Evolutionary conservation across 2,888 invertebrate genomes (phyloP).

Genomic region (Sphinx pinastri): DNA sequence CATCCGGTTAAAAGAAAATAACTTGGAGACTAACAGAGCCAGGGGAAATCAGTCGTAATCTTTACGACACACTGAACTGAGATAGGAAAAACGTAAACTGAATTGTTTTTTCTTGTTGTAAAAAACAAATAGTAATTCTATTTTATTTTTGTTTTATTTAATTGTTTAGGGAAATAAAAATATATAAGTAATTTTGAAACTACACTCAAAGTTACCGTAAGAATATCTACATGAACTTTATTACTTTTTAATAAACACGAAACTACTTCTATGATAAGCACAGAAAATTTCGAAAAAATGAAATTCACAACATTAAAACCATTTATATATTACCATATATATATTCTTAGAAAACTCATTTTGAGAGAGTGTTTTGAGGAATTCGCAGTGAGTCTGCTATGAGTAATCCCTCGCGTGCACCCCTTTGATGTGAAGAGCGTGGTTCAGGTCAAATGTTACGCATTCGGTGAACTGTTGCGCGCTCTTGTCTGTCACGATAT

Average conservation of each 20-base stretch:
- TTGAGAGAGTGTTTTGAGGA: neutral
- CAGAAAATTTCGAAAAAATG: no score
- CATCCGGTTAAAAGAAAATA: conserved; percentile 30
- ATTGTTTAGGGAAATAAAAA: neutral
- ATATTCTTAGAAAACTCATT: neutral
- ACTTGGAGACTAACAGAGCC: conserved; percentile 11
- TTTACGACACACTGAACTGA: conserved; percentile 10
- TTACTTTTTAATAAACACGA: no score
- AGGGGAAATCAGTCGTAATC: conserved; percentile 16
- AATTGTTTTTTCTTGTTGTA: conserved; percentile 1
- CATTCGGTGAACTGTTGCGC: conserved; percentile 27
- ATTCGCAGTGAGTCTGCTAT: conserved; percentile 17
- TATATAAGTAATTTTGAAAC: no score
- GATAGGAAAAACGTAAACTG: conserved; percentile 11
- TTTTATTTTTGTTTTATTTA: neutral
- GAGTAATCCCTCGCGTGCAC: conserved; percentile 23
- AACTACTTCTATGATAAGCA: no score
- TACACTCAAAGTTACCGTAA: no score
- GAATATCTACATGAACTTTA: no score
- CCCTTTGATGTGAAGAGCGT: conserved; percentile 31
- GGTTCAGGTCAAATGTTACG: conserved; percentile 38
- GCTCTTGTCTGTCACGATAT: conserved; percentile 27
- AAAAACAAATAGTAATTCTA: conserved; percentile 1
- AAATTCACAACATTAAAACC: no score
- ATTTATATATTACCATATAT: no score